Conservation (phyloP, 35 echinoderm and acorn worm species). For the Heliocidaris erythrogramma region DNA sequence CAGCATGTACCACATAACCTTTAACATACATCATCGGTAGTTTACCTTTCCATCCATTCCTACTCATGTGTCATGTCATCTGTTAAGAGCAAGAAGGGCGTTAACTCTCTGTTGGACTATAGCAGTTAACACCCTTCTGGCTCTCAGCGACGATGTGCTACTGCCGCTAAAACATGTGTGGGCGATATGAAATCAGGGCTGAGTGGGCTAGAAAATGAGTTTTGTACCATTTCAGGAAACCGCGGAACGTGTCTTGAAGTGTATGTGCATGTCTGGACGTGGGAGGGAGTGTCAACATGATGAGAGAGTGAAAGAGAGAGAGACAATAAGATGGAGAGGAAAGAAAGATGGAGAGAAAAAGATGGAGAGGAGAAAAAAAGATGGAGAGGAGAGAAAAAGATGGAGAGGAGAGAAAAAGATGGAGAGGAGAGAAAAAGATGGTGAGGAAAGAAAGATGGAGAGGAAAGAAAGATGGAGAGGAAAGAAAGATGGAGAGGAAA, state of each 20-base stretch:
- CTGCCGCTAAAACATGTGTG: too few relatives aligned
- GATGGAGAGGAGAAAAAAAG: neutral
- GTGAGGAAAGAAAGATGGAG: neutral
- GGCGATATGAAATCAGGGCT: too few relatives aligned
- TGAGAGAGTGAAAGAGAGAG: neutral
- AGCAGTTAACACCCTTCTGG: too few relatives aligned
- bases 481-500: neutral
- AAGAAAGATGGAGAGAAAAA: neutral
- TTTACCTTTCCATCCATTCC: too few relatives aligned
- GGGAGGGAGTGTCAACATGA: neutral
- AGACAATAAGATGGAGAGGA: neutral
- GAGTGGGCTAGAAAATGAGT: too few relatives aligned
- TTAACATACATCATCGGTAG: too few relatives aligned
- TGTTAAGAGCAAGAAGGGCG: too few relatives aligned
- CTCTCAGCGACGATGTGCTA: too few relatives aligned
- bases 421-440: neutral
- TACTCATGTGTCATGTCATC: too few relatives aligned
- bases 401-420: neutral
- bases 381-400: neutral
- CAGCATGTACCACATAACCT: too few relatives aligned
- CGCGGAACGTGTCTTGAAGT: neutral
- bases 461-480: neutral
- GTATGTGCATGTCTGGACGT: too few relatives aligned
- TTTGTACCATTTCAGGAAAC: neutral
- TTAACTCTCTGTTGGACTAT: too few relatives aligned